These are phyloP conservation scores for Cybosia mesomella DNA, from an alignment of 2,888 invertebrate genomes.

Conservation along the genomic window DNA sequence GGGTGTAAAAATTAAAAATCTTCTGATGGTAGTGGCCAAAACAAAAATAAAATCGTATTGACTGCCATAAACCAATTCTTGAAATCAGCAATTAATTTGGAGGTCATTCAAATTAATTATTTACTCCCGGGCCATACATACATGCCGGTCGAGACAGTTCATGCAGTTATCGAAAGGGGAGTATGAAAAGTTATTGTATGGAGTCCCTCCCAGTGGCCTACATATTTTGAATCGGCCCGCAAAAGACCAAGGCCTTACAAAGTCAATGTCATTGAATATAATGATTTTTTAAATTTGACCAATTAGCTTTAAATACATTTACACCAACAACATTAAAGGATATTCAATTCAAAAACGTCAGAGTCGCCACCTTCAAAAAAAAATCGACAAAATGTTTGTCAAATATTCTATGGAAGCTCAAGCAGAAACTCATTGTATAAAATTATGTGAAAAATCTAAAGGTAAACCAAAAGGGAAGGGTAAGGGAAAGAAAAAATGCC, in stretches of 20 bases:
- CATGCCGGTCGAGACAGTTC: slow-evolving; percentile 50
- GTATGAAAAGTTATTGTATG: slow-evolving; percentile 40
- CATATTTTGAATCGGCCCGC: neutral
- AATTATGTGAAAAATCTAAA: neutral
- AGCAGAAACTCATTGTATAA: neutral
- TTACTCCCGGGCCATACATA: slow-evolving; percentile 52
- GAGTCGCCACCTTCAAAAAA: slow-evolving; percentile 1
- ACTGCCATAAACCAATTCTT: neutral
- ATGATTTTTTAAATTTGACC: slow-evolving; percentile 4
- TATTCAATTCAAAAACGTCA: neutral
- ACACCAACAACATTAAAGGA: slow-evolving; percentile 5
- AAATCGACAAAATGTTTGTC: neutral
- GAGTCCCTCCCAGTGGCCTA: slow-evolving; percentile 19
- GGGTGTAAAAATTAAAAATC: slow-evolving; percentile 6
- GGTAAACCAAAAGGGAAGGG: no score
- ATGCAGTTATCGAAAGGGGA: slow-evolving; percentile 45
- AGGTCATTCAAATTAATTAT: slow-evolving; percentile 41
- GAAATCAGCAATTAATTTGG: neutral
- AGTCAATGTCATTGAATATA: neutral
- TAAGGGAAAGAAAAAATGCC: neutral
- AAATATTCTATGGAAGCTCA: neutral
- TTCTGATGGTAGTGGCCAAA: slow-evolving; percentile 20
- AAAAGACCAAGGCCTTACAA: slow-evolving; percentile 9
- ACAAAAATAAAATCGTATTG: slow-evolving; percentile 11
- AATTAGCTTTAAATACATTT: slow-evolving; percentile 1